Base-by-base conservation (phyloP, 2,888 invertebrate genomes). In the Melieria picta region DNA sequence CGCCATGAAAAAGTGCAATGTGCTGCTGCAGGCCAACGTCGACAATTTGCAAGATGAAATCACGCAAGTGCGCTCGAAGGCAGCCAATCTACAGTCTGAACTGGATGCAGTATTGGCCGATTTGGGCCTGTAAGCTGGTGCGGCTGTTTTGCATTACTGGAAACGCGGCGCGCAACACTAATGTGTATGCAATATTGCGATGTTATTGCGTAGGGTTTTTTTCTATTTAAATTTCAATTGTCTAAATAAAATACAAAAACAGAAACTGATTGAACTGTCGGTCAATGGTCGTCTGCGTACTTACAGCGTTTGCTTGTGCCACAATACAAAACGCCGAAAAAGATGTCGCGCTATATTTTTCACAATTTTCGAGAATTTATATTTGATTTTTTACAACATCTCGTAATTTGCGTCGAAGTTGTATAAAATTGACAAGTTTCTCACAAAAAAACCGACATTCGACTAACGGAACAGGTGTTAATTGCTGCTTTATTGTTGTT, bases 41-140 rank as follows among this genome's bases (percentile, higher is more conserved):
- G 96, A 96, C 85, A 89, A 94, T 81, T 87, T 95, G 72, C 94
- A 95, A 84, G 96, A 96, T 83, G 94, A 95, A 82, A 90, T 96
- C 61, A 90, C 92, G 69, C 94, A 93, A 82, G 94, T 95, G 79
- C 91, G 93, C 79, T 94, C 95, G 79, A 91, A 93, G 86, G 93
- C 95, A 7, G 88, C 91, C 62, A 89, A 91, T 57, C 87, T 96
- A 62, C 93, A 96, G 86, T 92, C 93, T 80, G 96, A 96, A 86
- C 87, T 96, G 74, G 95, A 96, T 85, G 93, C 95, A 5, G 93
- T 95, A 42, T 90, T 96, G 75, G 93, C 94, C 52, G 95, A 96
- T 87, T 89, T 96, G 81, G 94, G 94, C 81, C 94, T 90, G 73
- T 85, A 85, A 71, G 52, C 45, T 30, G 13, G 52, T 50, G 9